These are phyloP conservation scores for Saturnia pavonia DNA, from an alignment of 2,888 invertebrate species.

Conservation along the genomic window DNA sequence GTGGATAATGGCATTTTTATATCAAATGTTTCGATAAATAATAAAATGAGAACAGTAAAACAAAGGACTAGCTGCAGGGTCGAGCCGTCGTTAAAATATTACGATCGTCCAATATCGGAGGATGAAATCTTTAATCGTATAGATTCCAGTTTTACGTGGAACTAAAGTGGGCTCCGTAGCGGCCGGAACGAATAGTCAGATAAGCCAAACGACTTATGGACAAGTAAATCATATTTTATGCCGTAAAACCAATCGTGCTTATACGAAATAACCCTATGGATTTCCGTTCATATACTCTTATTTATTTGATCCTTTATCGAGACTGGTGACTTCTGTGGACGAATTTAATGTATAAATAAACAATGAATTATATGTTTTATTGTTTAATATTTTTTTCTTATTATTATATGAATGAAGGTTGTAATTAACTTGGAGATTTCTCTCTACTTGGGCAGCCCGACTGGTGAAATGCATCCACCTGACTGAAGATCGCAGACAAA, in stretches of 20 bases:
- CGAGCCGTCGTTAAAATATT: conserved; percentile 76
- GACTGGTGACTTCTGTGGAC: conserved; percentile 1
- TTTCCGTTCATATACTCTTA: conserved; percentile 19
- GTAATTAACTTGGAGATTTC: no score
- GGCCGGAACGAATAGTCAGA: conserved; percentile 55
- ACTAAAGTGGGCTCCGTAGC: conserved; percentile 51
- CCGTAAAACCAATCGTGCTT: conserved; percentile 60
- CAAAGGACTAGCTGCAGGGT: conserved; percentile 65
- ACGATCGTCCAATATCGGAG: conserved; percentile 75
- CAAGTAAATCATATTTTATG: conserved; percentile 55
- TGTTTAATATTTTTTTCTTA: no score
- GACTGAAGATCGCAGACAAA: no score
- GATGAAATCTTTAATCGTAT: conserved; percentile 76
- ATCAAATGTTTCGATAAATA: conserved; percentile 77
- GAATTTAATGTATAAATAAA: neutral
- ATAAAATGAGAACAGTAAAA: conserved; percentile 75
- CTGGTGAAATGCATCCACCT: no score
- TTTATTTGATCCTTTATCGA: conserved; percentile 20
- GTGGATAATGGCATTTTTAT: conserved; percentile 68
- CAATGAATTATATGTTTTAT: neutral
- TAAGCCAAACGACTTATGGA: conserved; percentile 54
- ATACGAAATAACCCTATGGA: conserved; percentile 27
- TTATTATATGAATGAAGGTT: no score
- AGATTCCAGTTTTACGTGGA: conserved; percentile 63
- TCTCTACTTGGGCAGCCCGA: no score